Evolutionary conservation across 1,140 invertebrate species (phyloP).

Genomic region (Dendroctonus valens): DNA sequence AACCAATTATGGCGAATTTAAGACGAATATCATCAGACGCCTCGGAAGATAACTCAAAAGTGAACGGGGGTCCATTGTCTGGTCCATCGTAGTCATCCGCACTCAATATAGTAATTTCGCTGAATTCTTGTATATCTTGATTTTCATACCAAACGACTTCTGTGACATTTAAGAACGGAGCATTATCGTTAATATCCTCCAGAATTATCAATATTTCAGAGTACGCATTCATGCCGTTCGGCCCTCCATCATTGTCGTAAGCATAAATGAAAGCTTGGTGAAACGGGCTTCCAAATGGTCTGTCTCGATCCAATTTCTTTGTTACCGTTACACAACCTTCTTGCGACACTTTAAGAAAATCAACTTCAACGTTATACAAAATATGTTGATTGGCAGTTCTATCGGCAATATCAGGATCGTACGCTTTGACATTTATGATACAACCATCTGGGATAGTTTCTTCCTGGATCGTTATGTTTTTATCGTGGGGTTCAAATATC

Average conservation of each 20-base stretch:
- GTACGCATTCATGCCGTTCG: constrained; percentile 59
- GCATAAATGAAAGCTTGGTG: constrained; percentile 85
- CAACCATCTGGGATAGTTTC: constrained; percentile 68
- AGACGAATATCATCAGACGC: constrained; percentile 65
- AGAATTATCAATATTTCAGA: constrained; percentile 74
- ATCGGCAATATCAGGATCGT: constrained; percentile 82
- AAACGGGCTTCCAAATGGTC: constrained; percentile 74
- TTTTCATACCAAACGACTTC: constrained; percentile 83
- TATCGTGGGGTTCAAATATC: constrained; percentile 63
- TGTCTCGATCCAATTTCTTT: constrained; percentile 81
- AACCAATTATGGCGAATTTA: constrained; percentile 60
- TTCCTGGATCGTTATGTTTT: constrained; percentile 65
- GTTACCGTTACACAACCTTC: constrained; percentile 74
- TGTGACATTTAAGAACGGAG: constrained; percentile 75
- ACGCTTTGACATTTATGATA: constrained; percentile 68
- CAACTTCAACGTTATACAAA: constrained; percentile 68
- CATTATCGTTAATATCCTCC: constrained; percentile 87
- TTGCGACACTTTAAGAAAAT: constrained; percentile 65
- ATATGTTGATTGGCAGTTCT: constrained; percentile 72
- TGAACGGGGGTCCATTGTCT: constrained; percentile 80
- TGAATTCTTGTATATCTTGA: constrained; percentile 54
- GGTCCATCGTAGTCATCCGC: constrained; percentile 78
- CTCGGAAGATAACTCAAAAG: constrained; percentile 65
- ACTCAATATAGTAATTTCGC: constrained; percentile 66
- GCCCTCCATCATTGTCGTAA: constrained; percentile 71